Percentiles rank a stretch among this genome's conserved stretches.
Conservation (phyloP, 2,888 invertebrate species). For the Macrosiphum euphorbiae region DNA sequence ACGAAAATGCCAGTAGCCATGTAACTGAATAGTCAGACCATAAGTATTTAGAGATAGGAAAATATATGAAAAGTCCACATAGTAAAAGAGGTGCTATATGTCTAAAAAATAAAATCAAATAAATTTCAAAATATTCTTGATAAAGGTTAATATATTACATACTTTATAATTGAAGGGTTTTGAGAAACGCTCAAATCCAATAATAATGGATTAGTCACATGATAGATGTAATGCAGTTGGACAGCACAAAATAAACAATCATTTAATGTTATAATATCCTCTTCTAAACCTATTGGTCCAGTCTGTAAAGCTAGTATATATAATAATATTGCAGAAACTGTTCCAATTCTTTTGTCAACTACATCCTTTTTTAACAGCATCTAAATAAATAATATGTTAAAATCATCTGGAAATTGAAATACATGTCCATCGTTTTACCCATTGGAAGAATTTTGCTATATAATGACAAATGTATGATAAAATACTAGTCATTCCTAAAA, state of each 20-base stretch:
- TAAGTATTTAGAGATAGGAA: constrained; percentile 82
- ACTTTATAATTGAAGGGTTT: constrained; percentile 78
- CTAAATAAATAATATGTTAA: constrained; percentile 61
- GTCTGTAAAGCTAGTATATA: constrained; percentile 93
- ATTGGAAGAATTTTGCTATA: constrained; percentile 89
- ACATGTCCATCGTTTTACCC: constrained; percentile 71
- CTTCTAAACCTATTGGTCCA: constrained; percentile 88
- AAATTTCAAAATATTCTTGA: background rate
- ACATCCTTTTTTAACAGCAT: constrained; percentile 86
- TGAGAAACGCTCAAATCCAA: constrained; percentile 92
- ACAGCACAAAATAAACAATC: constrained; percentile 93
- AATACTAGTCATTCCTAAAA: constrained; percentile 92
- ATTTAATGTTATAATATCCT: constrained; percentile 88
- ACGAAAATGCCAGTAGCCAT: constrained; percentile 92
- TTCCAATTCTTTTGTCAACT: constrained; percentile 92
- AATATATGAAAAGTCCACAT: constrained; percentile 84
- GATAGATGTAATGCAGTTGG: constrained; percentile 89
- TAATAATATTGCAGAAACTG: constrained; percentile 93
- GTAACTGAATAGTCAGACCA: constrained; percentile 91
- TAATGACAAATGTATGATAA: constrained; percentile 91
- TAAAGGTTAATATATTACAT: constrained; percentile 61
- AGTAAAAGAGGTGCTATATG: constrained; percentile 88
- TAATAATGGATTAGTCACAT: constrained; percentile 90
- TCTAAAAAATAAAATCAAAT: constrained; percentile 73
- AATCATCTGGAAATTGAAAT: background rate